Base-by-base conservation (phyloP, 2,888 invertebrate genomes). In the Timema podura region DNA sequence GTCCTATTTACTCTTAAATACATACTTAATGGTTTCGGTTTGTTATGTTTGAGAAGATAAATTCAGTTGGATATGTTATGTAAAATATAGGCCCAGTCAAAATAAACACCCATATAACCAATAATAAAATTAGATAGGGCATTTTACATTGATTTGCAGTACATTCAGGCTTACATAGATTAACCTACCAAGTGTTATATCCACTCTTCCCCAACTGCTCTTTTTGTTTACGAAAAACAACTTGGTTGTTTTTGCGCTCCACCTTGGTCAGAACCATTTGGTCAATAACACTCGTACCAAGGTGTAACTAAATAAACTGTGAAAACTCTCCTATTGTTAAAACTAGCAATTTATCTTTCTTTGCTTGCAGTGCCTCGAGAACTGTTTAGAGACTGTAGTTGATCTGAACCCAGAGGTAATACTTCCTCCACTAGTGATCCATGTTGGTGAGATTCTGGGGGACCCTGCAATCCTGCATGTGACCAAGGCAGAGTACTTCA, bases 401-500 rank as follows among this genome's bases (percentile, higher is more conserved):
- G 81, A 84, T 5, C 81, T 89, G 8, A 88, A 88, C 76, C 86
- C 91, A 0, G 88, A 89, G 68, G 82, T 85, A 6, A 81, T 92
- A 65, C 82, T 92, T 48, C 88, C 88, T 13, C 80, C 86, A 48
- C 80, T 95, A n/a, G 81, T 93, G 48, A 81, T 82, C 9, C 83
- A 84, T 73, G 86, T 91, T 7, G 86, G 85, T 57, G 80, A 80
- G 30, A 84, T 88, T 76, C 83, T 96, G 48, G 84, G 82, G 68
- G 87, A 91, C 78, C 82, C 87, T 0, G 87, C 85, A 71, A 86
- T 95, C 75, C 83, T 89, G 68, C 85, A 86, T 73, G 87, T 96
- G 45, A 89, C 92, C 0, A 86, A 92, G 76, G 89, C 91, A 70
- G 92, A 95, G 76, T 93, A 91, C 79, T 89, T 89, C 75, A 91